Base-by-base conservation (phyloP, 2,797 vertebrate species). In the Cetoscarus ocellatus region DNA sequence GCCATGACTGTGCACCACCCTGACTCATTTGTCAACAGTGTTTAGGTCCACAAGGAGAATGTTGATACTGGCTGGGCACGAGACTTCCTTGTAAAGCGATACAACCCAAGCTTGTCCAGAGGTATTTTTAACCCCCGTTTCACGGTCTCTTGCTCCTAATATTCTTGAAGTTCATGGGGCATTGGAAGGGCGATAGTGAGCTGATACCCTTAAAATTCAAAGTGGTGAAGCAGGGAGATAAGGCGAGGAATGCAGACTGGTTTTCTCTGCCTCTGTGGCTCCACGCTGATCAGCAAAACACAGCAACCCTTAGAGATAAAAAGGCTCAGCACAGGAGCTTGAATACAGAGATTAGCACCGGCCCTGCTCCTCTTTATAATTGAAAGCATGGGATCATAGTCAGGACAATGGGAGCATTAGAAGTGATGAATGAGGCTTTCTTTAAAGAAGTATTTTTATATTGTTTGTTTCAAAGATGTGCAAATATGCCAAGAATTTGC, bases 71-170 rank as follows among this genome's bases (percentile, higher is more conserved):
- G 35, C 42, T 65, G 17, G 10, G 82, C 71, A 78, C 57, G 42
- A 61, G 80, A 84, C 82, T 67, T 67, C 44, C 58, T 56, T 2
- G 49, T 82, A 81, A 87, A 57, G 43, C 40, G 40, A 74, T 77
- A 52, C 50, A 34, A 13, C 12, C 45, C 10, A 15, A 51, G 49
- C 62, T 40, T 49, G 42, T 56, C 62, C 50, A 14, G 0, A 40
- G 53, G 62, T 88, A 88, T 88, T 87, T 86, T 81, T 82, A 81
- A 19, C 63, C 58, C 62, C 50, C 67, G 65, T 75, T 86, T 84
- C 53, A 73, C 11, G 17, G 66, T 44, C 70, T 44, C 56, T 57
- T 11, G n/a, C 13, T 54, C 40, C 38, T 58, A 52, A 39, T 39
- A 18, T 5, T 39, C 55, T 17, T 6, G 56, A 7, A 36, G 49